Evolutionary conservation across 1,140 invertebrate species (phyloP), one percentile per base, ranked within the genome.

Genomic region (Eufriesea mexicana): DNA sequence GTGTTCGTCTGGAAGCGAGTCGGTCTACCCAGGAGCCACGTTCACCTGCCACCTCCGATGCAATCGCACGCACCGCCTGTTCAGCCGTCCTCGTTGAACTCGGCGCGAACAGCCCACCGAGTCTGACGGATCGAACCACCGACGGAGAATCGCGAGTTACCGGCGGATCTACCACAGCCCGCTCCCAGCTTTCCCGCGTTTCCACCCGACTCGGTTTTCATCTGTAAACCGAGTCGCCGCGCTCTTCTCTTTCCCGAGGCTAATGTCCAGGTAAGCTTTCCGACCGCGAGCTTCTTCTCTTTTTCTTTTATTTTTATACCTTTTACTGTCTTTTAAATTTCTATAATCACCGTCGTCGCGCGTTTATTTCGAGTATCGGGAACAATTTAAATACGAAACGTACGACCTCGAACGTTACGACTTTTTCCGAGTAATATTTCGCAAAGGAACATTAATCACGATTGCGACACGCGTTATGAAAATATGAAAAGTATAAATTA

Each of bases 191-290:
- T 83, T 86, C 86, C 87, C 88, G 83, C 81, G 84, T 74, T 86
- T 18, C 47, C 35, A 61, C 51, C 45, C 49, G 55, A 76, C 35
- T 64, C 78, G n/a, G 47, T 49, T 73, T 75, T 64, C 83, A 84
- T 87, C 87, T 88, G 85, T 89, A 87, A 86, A 86, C 87, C 77
- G 74, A 77, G 62, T 54, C 55, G 77, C 28, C 71, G 59, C 25
- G 35, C 61, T 45, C 79, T 35, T 67, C 62, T n/a, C 49, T 20
- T 0, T 7, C 9, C 16, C 16, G 8, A 25, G 64, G 5, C 16
- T 23, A n/a, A 14, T n/a, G 70, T 45, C 16, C 59, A 81, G 72
- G 79, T 82, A 82, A 76, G 72, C 14, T 42, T 35, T 42, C 62
- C 6, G 4, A n/a, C n/a, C n/a, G n/a, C n/a, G 35, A 35, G 35